Evolutionary conservation across 1,140 invertebrate species (phyloP).

Genomic region (Delia radicum): DNA sequence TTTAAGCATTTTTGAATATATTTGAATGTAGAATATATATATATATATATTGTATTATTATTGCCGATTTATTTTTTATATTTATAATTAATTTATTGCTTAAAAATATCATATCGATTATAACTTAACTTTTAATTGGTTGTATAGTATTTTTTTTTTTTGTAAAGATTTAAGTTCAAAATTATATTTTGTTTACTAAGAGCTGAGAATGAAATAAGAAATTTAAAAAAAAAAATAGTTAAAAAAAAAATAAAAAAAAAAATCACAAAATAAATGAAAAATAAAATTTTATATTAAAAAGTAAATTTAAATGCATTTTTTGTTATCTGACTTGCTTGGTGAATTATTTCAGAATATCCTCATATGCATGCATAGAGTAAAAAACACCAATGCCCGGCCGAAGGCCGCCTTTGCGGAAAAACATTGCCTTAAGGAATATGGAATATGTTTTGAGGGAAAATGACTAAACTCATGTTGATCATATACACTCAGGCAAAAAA

Average conservation of each 20-base stretch:
- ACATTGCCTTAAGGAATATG: too few species aligned
- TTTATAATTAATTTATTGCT: constrained; percentile 10
- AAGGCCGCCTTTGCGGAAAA: too few species aligned
- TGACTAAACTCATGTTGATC: too few species aligned
- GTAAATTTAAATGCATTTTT: background rate
- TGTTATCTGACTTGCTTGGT: background rate
- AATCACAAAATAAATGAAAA: constrained; percentile 1
- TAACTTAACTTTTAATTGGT: background rate
- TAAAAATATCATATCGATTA: constrained; percentile 1
- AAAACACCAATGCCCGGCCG: too few species aligned
- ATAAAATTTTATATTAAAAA: constrained; percentile 15
- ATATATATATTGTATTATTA: background rate
- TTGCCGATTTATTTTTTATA: background rate
- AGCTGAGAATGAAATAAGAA: background rate
- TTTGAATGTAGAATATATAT: background rate
- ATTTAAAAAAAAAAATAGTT: background rate
- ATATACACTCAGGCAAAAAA: too few species aligned
- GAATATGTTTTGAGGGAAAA: too few species aligned
- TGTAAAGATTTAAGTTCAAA: too few species aligned
- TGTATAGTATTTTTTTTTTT: background rate
- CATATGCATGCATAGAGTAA: too few species aligned
- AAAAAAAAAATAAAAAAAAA: background rate
- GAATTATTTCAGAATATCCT: too few species aligned
- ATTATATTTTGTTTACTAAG: too few species aligned
- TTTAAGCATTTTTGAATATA: too few species aligned